phyloP scores from a whole-genome alignment of 2,797 vertebrate genomes.

The Scyliorhinus canicula region DNA sequence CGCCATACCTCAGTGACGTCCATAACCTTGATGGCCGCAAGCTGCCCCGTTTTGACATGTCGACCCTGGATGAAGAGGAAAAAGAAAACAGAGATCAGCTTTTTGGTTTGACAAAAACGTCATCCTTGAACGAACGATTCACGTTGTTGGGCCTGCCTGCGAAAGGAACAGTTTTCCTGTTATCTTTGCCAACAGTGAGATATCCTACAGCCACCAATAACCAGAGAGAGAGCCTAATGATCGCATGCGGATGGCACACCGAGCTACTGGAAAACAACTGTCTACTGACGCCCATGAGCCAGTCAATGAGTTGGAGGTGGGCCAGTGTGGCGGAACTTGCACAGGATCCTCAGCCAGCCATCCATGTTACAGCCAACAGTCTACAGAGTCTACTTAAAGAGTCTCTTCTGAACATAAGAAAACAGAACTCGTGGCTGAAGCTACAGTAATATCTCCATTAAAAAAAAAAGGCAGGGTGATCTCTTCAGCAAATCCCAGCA shows the following conservation, averaged over 20 bases:
- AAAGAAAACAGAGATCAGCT: neutral
- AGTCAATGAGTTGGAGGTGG: neutral
- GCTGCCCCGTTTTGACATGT: constrained; percentile 70
- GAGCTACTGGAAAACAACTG: neutral
- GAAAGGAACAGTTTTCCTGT: neutral
- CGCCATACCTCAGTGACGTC: constrained; percentile 75
- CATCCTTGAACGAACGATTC: neutral
- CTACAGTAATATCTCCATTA: neutral
- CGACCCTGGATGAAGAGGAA: constrained; percentile 51
- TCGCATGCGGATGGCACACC: neutral
- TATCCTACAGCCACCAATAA: neutral
- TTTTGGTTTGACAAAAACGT: neutral
- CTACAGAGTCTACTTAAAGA: neutral
- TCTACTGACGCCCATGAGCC: too few relatives aligned
- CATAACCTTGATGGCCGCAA: constrained; percentile 95
- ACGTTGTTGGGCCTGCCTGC: neutral
- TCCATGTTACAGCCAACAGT: neutral
- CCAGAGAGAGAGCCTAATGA: neutral
- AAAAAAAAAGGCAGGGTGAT: neutral
- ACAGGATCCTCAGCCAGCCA: neutral
- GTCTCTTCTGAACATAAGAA: neutral
- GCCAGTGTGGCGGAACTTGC: neutral
- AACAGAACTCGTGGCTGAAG: neutral
- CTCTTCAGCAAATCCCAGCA: neutral
- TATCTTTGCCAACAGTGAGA: neutral